These are phyloP conservation scores for Spialia ferax DNA, from an alignment of 2,888 invertebrate genomes.

Conservation along the genomic window DNA sequence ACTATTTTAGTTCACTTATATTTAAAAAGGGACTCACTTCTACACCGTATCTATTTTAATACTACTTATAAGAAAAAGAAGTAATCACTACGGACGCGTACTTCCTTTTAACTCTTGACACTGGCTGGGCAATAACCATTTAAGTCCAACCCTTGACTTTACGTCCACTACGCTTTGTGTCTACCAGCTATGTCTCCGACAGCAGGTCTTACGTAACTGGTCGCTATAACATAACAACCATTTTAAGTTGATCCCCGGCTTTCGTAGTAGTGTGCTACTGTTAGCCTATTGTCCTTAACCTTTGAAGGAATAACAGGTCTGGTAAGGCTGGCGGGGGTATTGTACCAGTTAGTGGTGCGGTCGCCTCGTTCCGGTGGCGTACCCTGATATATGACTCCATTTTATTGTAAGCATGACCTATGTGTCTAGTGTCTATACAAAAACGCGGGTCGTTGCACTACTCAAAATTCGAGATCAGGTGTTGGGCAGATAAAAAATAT, in stretches of 20 bases:
- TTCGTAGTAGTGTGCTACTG: slow-evolving; percentile 1
- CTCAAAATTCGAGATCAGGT: slow-evolving; percentile 40
- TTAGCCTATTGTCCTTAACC: slow-evolving; percentile 18
- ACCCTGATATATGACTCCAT: slow-evolving; percentile 70
- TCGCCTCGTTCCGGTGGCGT: slow-evolving; percentile 76
- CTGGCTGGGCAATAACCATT: slow-evolving; percentile 42
- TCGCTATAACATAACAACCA: slow-evolving; percentile 33
- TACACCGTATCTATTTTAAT: background rate
- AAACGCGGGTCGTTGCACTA: slow-evolving; percentile 43
- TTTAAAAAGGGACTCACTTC: background rate
- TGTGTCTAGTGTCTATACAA: slow-evolving; percentile 48
- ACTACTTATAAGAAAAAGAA: background rate
- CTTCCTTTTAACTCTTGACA: slow-evolving; percentile 51
- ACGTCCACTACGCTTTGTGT: background rate
- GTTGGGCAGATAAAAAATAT: slow-evolving; percentile 4
- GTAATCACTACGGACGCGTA: slow-evolving; percentile 29
- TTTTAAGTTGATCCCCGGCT: slow-evolving; percentile 10
- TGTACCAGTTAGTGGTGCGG: slow-evolving; percentile 56
- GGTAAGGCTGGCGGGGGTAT: slow-evolving; percentile 1
- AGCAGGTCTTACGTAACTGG: background rate
- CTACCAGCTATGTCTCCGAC: background rate
- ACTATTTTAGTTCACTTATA: no score
- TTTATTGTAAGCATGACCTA: slow-evolving; percentile 68
- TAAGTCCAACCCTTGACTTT: background rate
- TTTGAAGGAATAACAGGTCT: slow-evolving; percentile 21